Percentiles rank a stretch among this genome's conserved stretches.
Conservation (phyloP, 2,113 vertebrate genomes). For the Pristiophorus japonicus region DNA sequence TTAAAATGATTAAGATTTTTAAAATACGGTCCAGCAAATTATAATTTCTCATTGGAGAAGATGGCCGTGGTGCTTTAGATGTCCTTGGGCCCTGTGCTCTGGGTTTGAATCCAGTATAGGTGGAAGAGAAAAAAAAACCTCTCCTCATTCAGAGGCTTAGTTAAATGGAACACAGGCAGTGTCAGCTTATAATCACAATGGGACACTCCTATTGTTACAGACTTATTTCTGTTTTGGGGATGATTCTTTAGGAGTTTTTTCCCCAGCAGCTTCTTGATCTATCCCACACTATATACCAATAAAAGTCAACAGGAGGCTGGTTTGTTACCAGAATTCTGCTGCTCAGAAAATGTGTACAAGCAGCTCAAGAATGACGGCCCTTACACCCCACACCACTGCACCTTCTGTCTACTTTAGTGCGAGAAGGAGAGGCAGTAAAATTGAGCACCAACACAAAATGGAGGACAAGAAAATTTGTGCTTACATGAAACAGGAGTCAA, state of each 20-base stretch:
- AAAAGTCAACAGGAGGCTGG: not conserved
- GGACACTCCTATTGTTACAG: not conserved
- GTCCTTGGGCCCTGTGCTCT: not conserved
- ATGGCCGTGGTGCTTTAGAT: no score
- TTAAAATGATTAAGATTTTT: not conserved
- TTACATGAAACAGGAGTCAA: not conserved
- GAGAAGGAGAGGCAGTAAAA: not conserved
- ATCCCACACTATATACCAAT: not conserved
- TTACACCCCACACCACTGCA: not conserved
- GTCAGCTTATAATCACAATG: not conserved
- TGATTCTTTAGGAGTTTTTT: not conserved
- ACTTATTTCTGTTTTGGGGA: not conserved
- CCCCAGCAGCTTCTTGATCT: not conserved
- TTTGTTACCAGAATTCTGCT: not conserved
- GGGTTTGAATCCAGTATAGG: not conserved
- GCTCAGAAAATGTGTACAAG: not conserved
- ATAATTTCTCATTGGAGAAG: not conserved
- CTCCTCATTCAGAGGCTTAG: not conserved
- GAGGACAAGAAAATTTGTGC: not conserved
- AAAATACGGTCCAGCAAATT: not conserved
- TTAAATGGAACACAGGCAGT: not conserved
- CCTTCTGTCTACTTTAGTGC: not conserved
- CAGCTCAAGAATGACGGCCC: not conserved
- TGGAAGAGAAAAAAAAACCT: not conserved
- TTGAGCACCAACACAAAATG: not conserved